Conservation (phyloP, 1,140 invertebrate genomes). For the Scaptomyza montana region DNA sequence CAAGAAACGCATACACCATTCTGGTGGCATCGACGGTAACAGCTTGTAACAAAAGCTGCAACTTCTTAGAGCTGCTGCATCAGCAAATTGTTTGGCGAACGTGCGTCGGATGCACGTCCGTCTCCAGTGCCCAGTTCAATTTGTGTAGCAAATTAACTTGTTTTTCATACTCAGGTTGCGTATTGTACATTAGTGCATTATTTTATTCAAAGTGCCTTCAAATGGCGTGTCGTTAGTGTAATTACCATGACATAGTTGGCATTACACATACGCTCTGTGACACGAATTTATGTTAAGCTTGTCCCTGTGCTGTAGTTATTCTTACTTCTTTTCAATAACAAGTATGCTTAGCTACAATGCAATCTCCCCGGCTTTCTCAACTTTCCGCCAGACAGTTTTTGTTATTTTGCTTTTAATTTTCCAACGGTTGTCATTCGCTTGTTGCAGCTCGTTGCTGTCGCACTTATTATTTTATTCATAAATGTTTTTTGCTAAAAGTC, state of each 20-base stretch:
- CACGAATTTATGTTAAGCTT: not conserved
- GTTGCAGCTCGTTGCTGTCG: constrained; percentile 39
- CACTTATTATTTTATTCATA: constrained; percentile 76
- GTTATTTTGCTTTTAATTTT: constrained; percentile 77
- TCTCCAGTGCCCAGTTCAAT: constrained; percentile 18
- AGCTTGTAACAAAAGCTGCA: constrained; percentile 15
- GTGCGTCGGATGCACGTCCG: constrained; percentile 28
- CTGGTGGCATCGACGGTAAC: not conserved
- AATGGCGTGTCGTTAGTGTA: constrained; percentile 15
- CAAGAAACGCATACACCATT: not conserved
- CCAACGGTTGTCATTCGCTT: constrained; percentile 55
- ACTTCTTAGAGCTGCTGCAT: constrained; percentile 36
- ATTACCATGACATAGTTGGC: constrained; percentile 26
- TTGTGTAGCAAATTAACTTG: constrained; percentile 6
- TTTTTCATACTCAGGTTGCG: constrained; percentile 19
- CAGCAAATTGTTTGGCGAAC: constrained; percentile 68
- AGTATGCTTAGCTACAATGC: constrained; percentile 47
- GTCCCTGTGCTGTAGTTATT: constrained; percentile 41
- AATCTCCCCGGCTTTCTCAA: not conserved
- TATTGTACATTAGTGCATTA: constrained; percentile 20
- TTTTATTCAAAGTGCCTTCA: constrained; percentile 49
- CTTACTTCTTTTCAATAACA: constrained; percentile 69
- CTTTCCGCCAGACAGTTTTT: constrained; percentile 21
- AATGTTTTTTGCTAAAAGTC: constrained; percentile 56
- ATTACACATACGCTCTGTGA: constrained; percentile 47